Evolutionary conservation across 2,797 vertebrate genomes (phyloP), one percentile per base, ranked within the genome.

Genomic region (Numenius phaeopus): DNA sequence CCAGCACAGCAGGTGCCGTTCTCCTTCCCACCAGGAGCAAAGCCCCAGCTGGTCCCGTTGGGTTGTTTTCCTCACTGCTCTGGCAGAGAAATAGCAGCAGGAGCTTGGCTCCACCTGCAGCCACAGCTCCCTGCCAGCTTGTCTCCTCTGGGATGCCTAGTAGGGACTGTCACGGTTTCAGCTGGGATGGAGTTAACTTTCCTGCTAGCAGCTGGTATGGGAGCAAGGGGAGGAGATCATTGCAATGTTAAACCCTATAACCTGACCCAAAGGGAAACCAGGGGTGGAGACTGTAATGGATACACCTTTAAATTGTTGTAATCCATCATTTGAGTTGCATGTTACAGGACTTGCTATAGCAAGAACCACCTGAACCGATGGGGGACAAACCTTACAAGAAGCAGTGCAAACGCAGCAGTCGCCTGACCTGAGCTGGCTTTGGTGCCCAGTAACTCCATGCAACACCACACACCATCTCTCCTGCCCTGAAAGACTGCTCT

Each of bases 1-100:
- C 23, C 15, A 16, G 44, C 18, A 27, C 17, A 32, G 22, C 21
- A 10, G 3, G 13, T 39, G 34, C 23, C 4, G 2, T 66, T 57
- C 19, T 10, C 30, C 42, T 69, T 61, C 32, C 19, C 55, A 52
- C 27, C 54, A 44, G 44, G 26, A 59, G 9, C 19, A 5, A 58
- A n/a, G 34, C 29, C 34, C 23, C 8, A 5, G 12, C 15, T 0
- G 5, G 40, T 40, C 13, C 19, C 9, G 1, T 20, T 20, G 16
- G 30, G 8, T 26, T 9, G 42, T 55, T 49, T 70, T 39, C 26
- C 26, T 52, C 20, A 4, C 23, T 34, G 37, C 7, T 5, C 30
- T 16, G 40, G 47, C 49, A 20, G 40, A 71, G 64, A 8, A 54
- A 32, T 1, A 46, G 29, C 57, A 72, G 49, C 65, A 42, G 46